Evolutionary conservation across 2,888 invertebrate species (phyloP), one percentile per base, ranked within the genome.

Genomic region (Chrysolina oricalcia): DNA sequence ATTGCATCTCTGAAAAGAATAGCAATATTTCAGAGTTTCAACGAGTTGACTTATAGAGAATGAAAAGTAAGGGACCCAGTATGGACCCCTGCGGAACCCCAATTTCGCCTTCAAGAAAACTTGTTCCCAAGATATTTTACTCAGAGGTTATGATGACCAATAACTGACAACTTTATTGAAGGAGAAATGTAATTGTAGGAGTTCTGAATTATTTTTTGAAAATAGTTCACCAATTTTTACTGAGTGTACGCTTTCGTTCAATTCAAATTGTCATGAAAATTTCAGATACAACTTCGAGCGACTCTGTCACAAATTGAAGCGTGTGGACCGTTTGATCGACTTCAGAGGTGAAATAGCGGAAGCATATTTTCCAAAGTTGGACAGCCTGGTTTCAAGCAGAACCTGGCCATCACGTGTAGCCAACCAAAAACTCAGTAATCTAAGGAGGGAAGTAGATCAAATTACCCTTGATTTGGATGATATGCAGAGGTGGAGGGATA

Each of bases 351-450:
- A 94, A 15, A 94, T 96, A 80, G 87, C 88, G 0, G 95, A 96
- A 86, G 96, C 93, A 0, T 96, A 96, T 88, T 96, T 96, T 90
- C 94, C 96, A 6, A 96, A 96, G 88, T 89, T 96, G 86, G 94
- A 96, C 88, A 94, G 94, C 1, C 89, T 93, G 80, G 93, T 95
- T 5, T 92, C 95, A 27, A 94, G 94, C 83, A 90, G 95, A 0
- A 90, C 93, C 2, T 96, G 94, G 94, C 94, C 96, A 0, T 92
- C 94, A 0, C 91, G 95, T 81, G 92, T 93, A 50, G 89, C 90
- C 0, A 90, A 90, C 64, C 90, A 92, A 0, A 83, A 81, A 0
- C 83, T 94, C 3, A 87, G 89, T 15, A 93, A 95, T 84, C 80
- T 96, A 48, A 92, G 92, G 84, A 91, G 95, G 1, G 92, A 93